Evolutionary conservation across 1,140 invertebrate species (phyloP), one percentile per base, ranked within the genome.

Genomic region (Solenopsis fugax): DNA sequence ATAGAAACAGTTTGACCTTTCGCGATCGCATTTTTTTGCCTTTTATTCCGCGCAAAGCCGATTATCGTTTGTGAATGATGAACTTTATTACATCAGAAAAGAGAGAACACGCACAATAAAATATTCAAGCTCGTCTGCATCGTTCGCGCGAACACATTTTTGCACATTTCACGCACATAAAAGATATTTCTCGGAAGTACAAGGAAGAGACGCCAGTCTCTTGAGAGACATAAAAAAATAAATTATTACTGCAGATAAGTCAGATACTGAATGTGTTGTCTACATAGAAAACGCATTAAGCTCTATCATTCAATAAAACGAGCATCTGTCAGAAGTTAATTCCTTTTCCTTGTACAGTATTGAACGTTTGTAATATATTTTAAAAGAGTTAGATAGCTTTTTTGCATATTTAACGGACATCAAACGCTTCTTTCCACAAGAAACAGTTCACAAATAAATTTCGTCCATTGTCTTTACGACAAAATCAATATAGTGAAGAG

Each of bases 61-160:
- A 81, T 69, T 71, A 69, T 56, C 21, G 48, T 56, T 71, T 37
- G 9, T 37, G 9, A 54, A 81, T 52, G 21, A 81, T 81, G 12
- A 71, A 67, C 48, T 81, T 71, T 54, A 24, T 81, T 41, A 56
- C 5, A 37, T 80, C 34, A 21, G 13, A 69, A 80, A 54, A 60
- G 21, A 45, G 41, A 45, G 41, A 45, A 9, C 41, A 45, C 62
- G 54, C 64, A 64, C 48, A 41, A 13, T 69, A 41, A 54, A 16
- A 69, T 21, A 41, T 69, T 52, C 29, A 65, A 64, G 18, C 60
- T 67, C 18, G 58, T 78, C 10, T 80, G 37, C 56, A 54, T 24
- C 62, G 60, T 21, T 3, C 13, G 48, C 24, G 13, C 21, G n/a
- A 12, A 67, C 13, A 24, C 13, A 24, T 71, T 54, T 54, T 71